These are phyloP conservation scores for Taurulus bubalis DNA, from an alignment of 2,113 vertebrate species.

Conservation along the genomic window DNA sequence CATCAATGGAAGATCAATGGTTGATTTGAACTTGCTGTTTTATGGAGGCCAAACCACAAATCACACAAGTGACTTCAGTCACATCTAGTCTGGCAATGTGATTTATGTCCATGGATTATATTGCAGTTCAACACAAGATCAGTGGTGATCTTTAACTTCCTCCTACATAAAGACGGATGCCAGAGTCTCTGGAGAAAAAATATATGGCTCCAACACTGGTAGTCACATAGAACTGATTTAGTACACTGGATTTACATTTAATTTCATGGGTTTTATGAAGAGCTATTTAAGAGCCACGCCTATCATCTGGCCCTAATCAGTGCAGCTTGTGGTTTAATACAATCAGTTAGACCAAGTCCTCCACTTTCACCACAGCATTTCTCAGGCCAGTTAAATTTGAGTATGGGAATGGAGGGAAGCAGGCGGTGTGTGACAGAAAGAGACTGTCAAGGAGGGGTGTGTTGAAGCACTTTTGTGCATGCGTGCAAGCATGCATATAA, in stretches of 20 bases:
- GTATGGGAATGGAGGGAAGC: slow-evolving; percentile 39
- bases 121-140: slow-evolving; percentile 63
- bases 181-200: too few relatives aligned
- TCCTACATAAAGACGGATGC: slow-evolving; percentile 57
- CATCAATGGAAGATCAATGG: slow-evolving; percentile 57
- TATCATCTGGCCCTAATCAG: slow-evolving; percentile 70
- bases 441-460: background rate
- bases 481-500: slow-evolving; percentile 9
- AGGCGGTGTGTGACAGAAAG: slow-evolving; percentile 11
- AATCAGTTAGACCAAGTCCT: slow-evolving; percentile 45
- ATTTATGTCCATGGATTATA: slow-evolving; percentile 58
- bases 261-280: slow-evolving; percentile 61
- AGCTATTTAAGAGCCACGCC: slow-evolving; percentile 54
- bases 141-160: slow-evolving; percentile 64
- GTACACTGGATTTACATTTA: slow-evolving; percentile 49
- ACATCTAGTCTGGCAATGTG: slow-evolving; percentile 34
- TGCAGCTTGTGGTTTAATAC: slow-evolving; percentile 58
- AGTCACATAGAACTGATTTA: slow-evolving; percentile 58
- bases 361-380: slow-evolving; percentile 49
- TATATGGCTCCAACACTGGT: slow-evolving; percentile 22
- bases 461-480: slow-evolving; percentile 18
- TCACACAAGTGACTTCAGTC: slow-evolving; percentile 47
- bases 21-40: slow-evolving; percentile 47
- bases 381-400: slow-evolving; percentile 44
- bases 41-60: slow-evolving; percentile 58